A percentile compares a stretch with the other conserved stretches of the same genome.
phyloP scores from a whole-genome alignment of 2,888 invertebrate species.

The Leptinotarsa rubiginosa region DNA sequence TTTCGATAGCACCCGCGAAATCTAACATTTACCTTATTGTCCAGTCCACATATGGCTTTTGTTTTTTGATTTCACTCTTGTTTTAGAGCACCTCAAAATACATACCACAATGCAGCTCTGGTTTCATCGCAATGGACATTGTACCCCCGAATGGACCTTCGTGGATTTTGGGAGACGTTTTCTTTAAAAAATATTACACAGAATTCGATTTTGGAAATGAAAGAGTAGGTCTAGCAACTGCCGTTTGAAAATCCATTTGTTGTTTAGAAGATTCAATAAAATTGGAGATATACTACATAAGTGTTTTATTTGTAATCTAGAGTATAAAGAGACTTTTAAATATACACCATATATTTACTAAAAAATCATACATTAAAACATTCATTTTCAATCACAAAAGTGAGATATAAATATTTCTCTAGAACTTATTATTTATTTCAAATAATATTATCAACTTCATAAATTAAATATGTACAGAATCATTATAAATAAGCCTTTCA shows the following conservation, averaged over 20 bases:
- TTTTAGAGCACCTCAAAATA: slow-evolving; percentile 17
- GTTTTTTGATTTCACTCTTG: background rate
- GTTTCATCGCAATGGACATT: slow-evolving; percentile 95
- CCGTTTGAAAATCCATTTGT: background rate
- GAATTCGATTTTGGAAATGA: slow-evolving; percentile 91
- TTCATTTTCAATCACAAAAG: slow-evolving; percentile 25
- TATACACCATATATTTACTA: slow-evolving; percentile 17
- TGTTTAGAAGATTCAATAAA: slow-evolving; percentile 1
- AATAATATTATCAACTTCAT: slow-evolving; percentile 38
- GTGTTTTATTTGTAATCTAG: slow-evolving; percentile 11
- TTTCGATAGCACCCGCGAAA: background rate
- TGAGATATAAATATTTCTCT: slow-evolving; percentile 43
- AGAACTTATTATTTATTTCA: slow-evolving; percentile 24
- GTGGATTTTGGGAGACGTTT: slow-evolving; percentile 98
- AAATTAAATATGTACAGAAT: slow-evolving; percentile 43
- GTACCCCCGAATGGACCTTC: slow-evolving; percentile 90
- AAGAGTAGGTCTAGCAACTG: slow-evolving; percentile 85
- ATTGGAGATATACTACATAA: background rate
- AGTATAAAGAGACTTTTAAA: slow-evolving; percentile 8
- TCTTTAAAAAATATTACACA: slow-evolving; percentile 94
- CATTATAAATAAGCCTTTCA: slow-evolving; percentile 33
- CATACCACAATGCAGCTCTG: slow-evolving; percentile 78
- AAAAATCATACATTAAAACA: slow-evolving; percentile 24
- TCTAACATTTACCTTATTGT: background rate
- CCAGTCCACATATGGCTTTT: background rate